These are phyloP conservation scores for Babylonia areolata DNA, from an alignment of 1,140 invertebrate species.

Conservation along the genomic window DNA sequence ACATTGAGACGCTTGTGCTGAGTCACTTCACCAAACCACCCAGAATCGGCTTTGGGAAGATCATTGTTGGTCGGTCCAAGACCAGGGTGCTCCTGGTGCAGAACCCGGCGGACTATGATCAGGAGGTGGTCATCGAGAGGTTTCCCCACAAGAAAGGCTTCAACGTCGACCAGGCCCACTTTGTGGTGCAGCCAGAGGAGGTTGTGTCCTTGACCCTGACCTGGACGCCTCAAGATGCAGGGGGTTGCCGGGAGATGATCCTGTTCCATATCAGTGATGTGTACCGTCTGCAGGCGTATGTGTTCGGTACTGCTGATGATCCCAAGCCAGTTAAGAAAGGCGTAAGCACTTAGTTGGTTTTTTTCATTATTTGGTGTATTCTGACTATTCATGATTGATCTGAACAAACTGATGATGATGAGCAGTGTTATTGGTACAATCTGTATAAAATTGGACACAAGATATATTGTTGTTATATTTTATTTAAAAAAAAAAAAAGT, in stretches of 20 bases:
- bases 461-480: too few species aligned
- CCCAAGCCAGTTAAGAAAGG: slow-evolving; percentile 53
- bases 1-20: slow-evolving; percentile 61
- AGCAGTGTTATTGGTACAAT: too few species aligned
- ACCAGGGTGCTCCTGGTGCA: slow-evolving; percentile 55
- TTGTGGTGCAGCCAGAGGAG: slow-evolving; percentile 56
- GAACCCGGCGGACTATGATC: slow-evolving; percentile 70
- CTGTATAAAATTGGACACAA: too few species aligned
- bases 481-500: too few species aligned
- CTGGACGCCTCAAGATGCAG: slow-evolving; percentile 56
- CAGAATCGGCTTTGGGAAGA: slow-evolving; percentile 63
- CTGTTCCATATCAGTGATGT: slow-evolving; percentile 63
- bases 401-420: too few species aligned
- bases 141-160: slow-evolving; percentile 69
- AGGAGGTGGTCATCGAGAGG: slow-evolving; percentile 65
- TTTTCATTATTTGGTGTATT: too few species aligned
- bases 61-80: slow-evolving; percentile 53
- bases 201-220: slow-evolving; percentile 52
- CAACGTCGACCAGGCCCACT: slow-evolving; percentile 54
- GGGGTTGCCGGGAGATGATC: slow-evolving; percentile 66
- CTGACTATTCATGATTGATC: too few species aligned
- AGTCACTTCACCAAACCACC: slow-evolving; percentile 69
- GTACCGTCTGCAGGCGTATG: slow-evolving; percentile 64
- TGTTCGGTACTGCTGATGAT: slow-evolving; percentile 63
- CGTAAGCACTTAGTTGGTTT: neutral